These are phyloP conservation scores for Amblyornis subalaris DNA, from an alignment of 2,113 vertebrate species.

Conservation along the genomic window DNA sequence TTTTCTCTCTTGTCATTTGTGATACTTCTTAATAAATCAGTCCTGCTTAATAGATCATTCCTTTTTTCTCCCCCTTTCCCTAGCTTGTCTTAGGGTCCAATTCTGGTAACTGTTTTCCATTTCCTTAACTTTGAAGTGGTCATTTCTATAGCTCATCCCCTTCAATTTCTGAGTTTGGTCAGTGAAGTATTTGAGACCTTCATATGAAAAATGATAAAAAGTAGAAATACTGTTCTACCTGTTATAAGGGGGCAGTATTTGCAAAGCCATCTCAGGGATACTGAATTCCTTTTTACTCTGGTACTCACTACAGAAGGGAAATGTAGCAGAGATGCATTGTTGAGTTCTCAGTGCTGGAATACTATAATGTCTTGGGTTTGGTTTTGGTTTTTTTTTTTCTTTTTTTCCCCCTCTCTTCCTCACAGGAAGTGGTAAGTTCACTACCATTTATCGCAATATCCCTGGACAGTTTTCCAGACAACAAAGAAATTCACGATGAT, in stretches of 20 bases:
- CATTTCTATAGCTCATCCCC: not conserved
- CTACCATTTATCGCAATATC: constrained; percentile 86
- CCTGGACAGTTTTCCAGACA: constrained; percentile 86
- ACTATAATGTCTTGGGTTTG: not conserved
- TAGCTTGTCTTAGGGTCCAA: not conserved
- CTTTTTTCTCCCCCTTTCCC: not conserved
- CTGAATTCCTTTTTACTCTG: not conserved
- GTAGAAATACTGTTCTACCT: not conserved
- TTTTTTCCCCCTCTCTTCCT: not conserved
- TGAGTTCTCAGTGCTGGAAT: not conserved
- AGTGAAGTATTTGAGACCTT: not conserved
- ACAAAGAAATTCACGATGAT: constrained; percentile 87
- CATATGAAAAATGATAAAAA: not conserved
- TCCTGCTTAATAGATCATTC: not conserved
- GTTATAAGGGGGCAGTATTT: not conserved
- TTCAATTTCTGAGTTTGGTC: not conserved
- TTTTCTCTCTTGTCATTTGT: not conserved
- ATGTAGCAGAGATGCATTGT: not conserved
- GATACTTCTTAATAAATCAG: not conserved
- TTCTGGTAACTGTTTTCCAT: not conserved
- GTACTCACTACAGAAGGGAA: not conserved
- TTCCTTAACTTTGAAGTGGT: not conserved
- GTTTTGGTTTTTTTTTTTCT: accelerated
- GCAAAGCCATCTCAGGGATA: not conserved
- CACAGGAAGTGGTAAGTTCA: constrained; percentile 83